phyloP scores from a whole-genome alignment of 2,888 invertebrate genomes.

The Archips crataeganus region DNA sequence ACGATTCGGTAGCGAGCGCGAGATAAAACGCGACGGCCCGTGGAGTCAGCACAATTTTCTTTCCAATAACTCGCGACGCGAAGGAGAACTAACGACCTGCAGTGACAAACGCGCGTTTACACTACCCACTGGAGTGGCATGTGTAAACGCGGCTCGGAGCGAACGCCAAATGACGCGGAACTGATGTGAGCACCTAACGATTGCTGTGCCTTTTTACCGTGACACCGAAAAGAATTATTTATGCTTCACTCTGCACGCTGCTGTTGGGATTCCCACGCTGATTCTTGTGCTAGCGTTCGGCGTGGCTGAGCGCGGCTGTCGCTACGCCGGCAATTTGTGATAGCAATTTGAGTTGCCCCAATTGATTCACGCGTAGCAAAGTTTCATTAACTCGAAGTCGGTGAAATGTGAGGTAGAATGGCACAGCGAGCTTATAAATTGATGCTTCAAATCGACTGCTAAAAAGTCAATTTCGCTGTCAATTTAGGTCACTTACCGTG shows the following conservation, averaged over 20 bases:
- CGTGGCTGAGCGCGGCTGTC: constrained; percentile 5
- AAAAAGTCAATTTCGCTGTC: neutral
- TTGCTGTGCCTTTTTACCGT: constrained; percentile 40
- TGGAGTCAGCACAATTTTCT: constrained; percentile 45
- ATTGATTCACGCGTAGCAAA: constrained; percentile 33
- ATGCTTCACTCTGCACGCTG: constrained; percentile 35
- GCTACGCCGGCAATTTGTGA: constrained; percentile 32
- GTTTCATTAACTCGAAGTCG: constrained; percentile 25
- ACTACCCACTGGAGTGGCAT: constrained; percentile 40
- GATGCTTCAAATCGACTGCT: neutral
- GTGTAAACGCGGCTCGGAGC: constrained; percentile 34
- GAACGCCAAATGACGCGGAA: constrained; percentile 40
- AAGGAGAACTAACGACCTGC: constrained; percentile 40
- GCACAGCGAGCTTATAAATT: constrained; percentile 7
- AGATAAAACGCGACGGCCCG: constrained; percentile 33
- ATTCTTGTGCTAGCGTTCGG: constrained; percentile 15
- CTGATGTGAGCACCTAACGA: constrained; percentile 42
- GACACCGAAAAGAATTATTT: constrained; percentile 41
- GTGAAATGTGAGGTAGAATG: constrained; percentile 13
- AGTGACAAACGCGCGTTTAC: constrained; percentile 40
- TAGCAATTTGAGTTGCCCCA: constrained; percentile 30
- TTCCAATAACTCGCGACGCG: constrained; percentile 41
- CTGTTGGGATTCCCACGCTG: constrained; percentile 12
- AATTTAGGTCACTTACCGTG: no score
- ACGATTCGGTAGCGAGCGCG: constrained; percentile 37